Evolutionary conservation across 2,797 vertebrate species (phyloP).

Genomic region (Peromyscus aztecus): DNA sequence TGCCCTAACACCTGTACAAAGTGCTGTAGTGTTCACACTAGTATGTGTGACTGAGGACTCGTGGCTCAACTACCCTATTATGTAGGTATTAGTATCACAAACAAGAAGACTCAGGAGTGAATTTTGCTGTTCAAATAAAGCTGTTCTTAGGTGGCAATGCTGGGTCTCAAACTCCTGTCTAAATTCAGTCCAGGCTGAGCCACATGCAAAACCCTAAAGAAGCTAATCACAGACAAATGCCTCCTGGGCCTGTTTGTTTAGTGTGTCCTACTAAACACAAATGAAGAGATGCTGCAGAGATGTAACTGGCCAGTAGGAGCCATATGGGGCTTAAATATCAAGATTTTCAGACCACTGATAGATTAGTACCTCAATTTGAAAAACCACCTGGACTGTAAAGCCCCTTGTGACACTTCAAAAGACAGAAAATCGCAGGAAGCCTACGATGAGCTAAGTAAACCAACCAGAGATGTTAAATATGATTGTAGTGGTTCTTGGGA

Average conservation of each 20-base stretch:
- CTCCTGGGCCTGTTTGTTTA: not conserved
- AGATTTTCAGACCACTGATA: not conserved
- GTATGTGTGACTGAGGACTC: not conserved
- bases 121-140: not conserved
- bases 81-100: not conserved
- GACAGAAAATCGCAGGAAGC: not conserved
- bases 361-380: not conserved
- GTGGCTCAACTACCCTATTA: not conserved
- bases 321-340: not conserved
- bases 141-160: not conserved
- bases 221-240: not conserved
- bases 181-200: not conserved
- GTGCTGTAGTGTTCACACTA: not conserved
- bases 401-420: not conserved
- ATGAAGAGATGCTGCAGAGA: not conserved
- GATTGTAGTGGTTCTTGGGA: not conserved
- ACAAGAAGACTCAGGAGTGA: not conserved
- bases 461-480: not conserved
- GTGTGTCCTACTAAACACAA: not conserved
- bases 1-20: not conserved
- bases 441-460: not conserved
- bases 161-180: not conserved
- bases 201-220: not conserved
- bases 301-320: not conserved
- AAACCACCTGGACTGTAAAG: not conserved